Base-by-base conservation (phyloP, 2,113 vertebrate genomes). In the Xerus inauris region DNA sequence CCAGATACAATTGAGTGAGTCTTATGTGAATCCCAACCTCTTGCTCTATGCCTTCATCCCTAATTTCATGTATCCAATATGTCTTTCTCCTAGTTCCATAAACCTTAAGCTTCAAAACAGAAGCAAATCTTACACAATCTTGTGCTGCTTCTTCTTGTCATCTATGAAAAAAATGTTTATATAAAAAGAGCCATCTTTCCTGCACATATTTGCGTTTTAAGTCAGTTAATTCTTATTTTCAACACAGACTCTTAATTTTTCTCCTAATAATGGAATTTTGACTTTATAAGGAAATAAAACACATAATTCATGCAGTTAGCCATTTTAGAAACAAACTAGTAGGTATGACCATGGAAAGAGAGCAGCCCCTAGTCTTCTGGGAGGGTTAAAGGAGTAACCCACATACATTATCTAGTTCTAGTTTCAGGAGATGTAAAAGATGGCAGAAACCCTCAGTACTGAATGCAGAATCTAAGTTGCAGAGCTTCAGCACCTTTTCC, bases 401-500 rank as follows among this genome's bases (percentile, higher is more conserved):
- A 49, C n/a, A 57, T 76, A 40, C 6, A 40, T 87, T 82, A 45
- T 32, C 57, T 71, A 54, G 0, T 42, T 51, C 45, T 67, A 3
- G 75, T 26, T 54, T 8, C 35, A 59, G 16, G 12, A 79, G 22
- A 9, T 79, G 4, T 38, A 11, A 40, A 49, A 11, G 6, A 49
- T 11, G 8, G 19, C 32, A 2, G 2, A 84, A 80, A 9, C 14
- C 54, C 81, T 80, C 40, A 72, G 3, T 54, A 10, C 20, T 59
- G 5, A 12, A 40, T 32, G 19, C 6, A 32, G 35, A 67, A 19
- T 54, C 8, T 38, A 79, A 64, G 57, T 7, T 38, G 10, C 4
- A 17, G 0, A 77, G n/a, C 13, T 13, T 32, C 7, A 0, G 8
- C 19, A 24, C 35, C 4, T 38, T 2, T 10, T 2, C 0, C n/a